Conservation (phyloP, 1,140 invertebrate genomes). For the Berghia stephanieae region DNA sequence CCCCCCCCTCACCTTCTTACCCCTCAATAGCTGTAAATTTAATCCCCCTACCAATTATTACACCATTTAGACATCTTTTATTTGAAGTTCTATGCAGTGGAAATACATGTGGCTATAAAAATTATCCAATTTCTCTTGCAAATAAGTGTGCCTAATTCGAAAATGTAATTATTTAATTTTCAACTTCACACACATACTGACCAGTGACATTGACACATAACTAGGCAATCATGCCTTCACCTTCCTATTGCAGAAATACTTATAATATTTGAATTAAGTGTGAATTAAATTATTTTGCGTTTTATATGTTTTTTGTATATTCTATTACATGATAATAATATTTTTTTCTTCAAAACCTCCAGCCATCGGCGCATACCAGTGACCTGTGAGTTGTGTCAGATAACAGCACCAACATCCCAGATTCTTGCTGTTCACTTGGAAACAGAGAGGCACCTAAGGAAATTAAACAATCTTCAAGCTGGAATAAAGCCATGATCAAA, state of each 20-base stretch:
- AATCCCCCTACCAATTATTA: no score
- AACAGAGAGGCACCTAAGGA: conserved; percentile 43
- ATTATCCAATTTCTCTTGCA: no score
- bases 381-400: conserved; percentile 44
- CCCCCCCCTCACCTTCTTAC: no score
- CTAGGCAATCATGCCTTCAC: neutral
- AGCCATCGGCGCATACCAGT: conserved; percentile 33
- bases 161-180: neutral
- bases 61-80: no score
- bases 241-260: neutral
- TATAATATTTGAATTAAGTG: neutral
- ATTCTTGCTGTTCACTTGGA: conserved; percentile 44
- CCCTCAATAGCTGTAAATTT: no score
- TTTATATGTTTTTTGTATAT: neutral
- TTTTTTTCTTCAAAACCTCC: neutral
- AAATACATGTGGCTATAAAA: no score
- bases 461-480: no score
- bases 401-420: conserved; percentile 41
- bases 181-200: neutral
- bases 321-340: no score
- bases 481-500: no score
- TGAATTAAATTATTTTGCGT: neutral
- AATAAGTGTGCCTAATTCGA: neutral
- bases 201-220: neutral
- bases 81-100: no score